Evolutionary conservation across 2,797 vertebrate genomes (phyloP).

Genomic region (Graptemys geographica): DNA sequence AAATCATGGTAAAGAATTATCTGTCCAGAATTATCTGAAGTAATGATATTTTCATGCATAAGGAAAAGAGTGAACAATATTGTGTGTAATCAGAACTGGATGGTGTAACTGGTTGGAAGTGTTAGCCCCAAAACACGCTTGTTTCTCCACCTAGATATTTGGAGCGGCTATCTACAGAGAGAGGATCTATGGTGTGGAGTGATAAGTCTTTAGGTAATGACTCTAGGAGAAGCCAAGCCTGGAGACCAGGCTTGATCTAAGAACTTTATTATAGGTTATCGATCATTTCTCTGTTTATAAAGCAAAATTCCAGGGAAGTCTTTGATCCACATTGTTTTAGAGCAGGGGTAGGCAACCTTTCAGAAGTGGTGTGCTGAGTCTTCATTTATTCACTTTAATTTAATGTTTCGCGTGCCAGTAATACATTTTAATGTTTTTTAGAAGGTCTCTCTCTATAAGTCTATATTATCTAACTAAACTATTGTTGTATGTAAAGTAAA

Average conservation of each 20-base stretch:
- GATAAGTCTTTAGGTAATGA: background rate
- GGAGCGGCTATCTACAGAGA: accelerated
- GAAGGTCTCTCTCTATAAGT: no score
- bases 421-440: no score
- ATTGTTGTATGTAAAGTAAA: no score
- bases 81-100: background rate
- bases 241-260: background rate
- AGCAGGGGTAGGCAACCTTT: background rate
- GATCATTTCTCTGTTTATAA: background rate
- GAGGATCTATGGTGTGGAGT: background rate
- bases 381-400: no score
- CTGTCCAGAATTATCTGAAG: slow-evolving; percentile 29
- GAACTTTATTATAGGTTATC: background rate
- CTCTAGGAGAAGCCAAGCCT: background rate
- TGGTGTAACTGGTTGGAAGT: background rate
- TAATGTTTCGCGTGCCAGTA: no score
- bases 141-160: background rate
- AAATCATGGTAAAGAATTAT: slow-evolving; percentile 76
- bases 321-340: background rate
- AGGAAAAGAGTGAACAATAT: slow-evolving; percentile 9
- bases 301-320: background rate
- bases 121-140: background rate
- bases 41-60: background rate
- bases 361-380: no score
- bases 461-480: no score